These are phyloP conservation scores for Phthorimaea operculella DNA, from an alignment of 1,140 invertebrate species.

Conservation along the genomic window DNA sequence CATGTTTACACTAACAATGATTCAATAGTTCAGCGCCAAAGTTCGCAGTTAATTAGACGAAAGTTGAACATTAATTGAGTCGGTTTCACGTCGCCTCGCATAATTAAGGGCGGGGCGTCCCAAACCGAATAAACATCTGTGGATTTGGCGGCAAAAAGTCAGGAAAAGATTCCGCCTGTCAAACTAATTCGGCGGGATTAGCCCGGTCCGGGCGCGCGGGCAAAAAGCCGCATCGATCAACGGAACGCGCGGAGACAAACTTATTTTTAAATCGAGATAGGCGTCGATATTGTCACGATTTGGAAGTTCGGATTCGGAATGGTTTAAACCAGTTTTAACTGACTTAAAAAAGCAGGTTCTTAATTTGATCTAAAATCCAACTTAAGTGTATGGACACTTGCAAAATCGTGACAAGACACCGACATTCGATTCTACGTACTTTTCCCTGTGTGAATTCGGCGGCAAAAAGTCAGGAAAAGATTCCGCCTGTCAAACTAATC, in stretches of 20 bases:
- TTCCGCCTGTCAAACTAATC: conserved; percentile 60
- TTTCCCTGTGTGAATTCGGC: conserved; percentile 36
- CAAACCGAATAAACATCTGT: conserved; percentile 54
- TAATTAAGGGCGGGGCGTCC: conserved; percentile 45
- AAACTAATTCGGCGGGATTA: conserved; percentile 59
- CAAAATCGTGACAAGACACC: no score
- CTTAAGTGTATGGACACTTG: no score
- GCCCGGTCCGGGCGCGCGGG: conserved; percentile 34
- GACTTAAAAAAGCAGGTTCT: no score
- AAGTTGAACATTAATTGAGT: conserved; percentile 16
- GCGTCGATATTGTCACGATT: background rate
- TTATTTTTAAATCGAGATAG: background rate
- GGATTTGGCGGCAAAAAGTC: conserved; percentile 45
- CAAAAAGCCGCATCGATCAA: conserved; percentile 61
- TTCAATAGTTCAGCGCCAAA: background rate
- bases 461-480: conserved; percentile 55
- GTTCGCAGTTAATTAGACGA: conserved; percentile 16
- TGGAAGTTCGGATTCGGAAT: background rate
- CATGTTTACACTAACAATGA: background rate
- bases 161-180: conserved; percentile 53
- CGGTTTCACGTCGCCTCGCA: conserved; percentile 44
- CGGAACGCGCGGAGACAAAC: conserved; percentile 12
- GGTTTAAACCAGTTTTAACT: no score
- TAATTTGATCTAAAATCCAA: no score
- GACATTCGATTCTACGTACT: no score